Evolutionary conservation across 2,113 vertebrate species (phyloP).

Genomic region (Ameiurus melas): DNA sequence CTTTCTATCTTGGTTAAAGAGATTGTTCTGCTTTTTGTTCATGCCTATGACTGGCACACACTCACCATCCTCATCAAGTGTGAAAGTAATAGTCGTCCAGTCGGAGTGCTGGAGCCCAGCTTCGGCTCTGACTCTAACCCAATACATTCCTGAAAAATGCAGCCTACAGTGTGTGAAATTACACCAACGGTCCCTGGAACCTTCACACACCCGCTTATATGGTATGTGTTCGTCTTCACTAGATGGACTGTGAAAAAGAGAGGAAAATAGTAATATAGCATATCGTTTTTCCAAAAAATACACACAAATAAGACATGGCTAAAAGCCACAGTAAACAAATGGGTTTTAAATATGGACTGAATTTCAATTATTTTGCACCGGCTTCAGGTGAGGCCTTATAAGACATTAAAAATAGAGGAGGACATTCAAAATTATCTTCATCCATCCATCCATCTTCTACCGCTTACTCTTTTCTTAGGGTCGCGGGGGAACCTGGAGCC

Average conservation of each 20-base stretch:
- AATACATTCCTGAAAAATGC: not conserved
- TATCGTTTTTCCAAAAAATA: not conserved
- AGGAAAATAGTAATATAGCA: no score
- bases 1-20: not conserved
- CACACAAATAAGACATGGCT: not conserved
- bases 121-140: constrained; percentile 45
- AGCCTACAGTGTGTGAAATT: constrained; percentile 40
- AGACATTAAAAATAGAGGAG: not conserved
- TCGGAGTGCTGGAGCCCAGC: constrained; percentile 17
- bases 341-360: not conserved
- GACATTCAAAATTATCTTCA: not conserved
- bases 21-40: not conserved
- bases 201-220: constrained; percentile 26
- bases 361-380: not conserved
- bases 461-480: no score
- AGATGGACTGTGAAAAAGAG: not conserved
- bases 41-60: not conserved
- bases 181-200: constrained; percentile 5
- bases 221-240: not conserved
- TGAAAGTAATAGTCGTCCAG: constrained; percentile 36
- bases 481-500: no score
- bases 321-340: not conserved
- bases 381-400: not conserved
- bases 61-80: constrained; percentile 51
- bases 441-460: no score